Evolutionary conservation across 2,113 vertebrate genomes (phyloP).

Genomic region (Xerus inauris): DNA sequence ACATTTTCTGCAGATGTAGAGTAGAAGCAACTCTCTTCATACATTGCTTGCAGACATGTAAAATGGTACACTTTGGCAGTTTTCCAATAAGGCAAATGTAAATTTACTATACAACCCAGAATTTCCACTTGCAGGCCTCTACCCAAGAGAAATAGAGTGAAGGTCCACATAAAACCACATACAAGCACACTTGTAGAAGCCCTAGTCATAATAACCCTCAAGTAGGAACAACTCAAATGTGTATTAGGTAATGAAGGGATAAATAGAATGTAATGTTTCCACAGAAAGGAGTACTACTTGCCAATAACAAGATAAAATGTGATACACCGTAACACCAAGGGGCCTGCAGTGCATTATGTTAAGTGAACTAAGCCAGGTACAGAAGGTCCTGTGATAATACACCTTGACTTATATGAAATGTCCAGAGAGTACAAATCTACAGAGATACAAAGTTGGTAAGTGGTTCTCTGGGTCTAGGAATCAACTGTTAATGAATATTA

Average conservation of each 20-base stretch:
- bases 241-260: not conserved
- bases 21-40: not conserved
- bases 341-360: not conserved
- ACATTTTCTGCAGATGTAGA: not conserved
- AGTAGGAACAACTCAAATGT: not conserved
- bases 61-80: not conserved
- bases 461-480: not conserved
- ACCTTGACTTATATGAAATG: not conserved
- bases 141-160: not conserved
- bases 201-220: not conserved
- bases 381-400: not conserved
- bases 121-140: not conserved
- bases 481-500: accelerated
- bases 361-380: not conserved
- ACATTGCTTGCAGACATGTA: not conserved
- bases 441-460: not conserved
- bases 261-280: not conserved
- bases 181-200: not conserved
- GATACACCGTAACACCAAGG: accelerated
- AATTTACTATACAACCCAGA: not conserved
- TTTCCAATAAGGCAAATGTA: not conserved
- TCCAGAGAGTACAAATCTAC: not conserved
- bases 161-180: not conserved
- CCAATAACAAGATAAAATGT: not conserved
- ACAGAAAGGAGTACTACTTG: not conserved